Percentiles rank a stretch among this genome's conserved stretches.
Conservation (phyloP, 92 coral and sea anemone species). For the Zoanthus gigantus region DNA sequence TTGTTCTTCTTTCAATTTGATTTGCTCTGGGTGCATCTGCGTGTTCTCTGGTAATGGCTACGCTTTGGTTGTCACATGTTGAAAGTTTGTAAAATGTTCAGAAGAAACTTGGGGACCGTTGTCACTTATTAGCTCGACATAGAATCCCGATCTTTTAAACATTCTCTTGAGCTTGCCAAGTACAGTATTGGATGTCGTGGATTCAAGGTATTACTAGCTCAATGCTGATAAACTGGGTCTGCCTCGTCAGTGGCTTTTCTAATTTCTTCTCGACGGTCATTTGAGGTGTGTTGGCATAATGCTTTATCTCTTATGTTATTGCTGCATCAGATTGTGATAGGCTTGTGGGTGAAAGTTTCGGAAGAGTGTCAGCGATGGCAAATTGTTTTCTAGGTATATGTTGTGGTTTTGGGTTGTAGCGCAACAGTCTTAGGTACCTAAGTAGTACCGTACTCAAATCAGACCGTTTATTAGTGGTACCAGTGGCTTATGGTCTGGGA, state of each 20-base stretch:
- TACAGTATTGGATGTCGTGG: slow-evolving; percentile 41
- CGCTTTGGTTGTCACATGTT: slow-evolving; percentile 64
- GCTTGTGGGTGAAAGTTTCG: slow-evolving; percentile 46
- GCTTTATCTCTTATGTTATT: neutral
- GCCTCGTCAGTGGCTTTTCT: neutral
- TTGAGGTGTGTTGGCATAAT: neutral
- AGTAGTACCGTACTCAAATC: slow-evolving; percentile 55
- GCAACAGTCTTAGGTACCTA: slow-evolving; percentile 69
- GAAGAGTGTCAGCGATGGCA: slow-evolving; percentile 62
- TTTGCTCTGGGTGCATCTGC: slow-evolving; percentile 50
- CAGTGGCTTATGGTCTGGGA: slow-evolving; percentile 54
- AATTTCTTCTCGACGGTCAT: neutral
- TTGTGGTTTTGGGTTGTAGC: slow-evolving; percentile 56
- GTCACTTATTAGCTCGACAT: slow-evolving; percentile 48
- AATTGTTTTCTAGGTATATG: slow-evolving; percentile 67
- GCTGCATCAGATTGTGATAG: neutral
- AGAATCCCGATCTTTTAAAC: slow-evolving; percentile 68
- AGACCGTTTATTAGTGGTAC: slow-evolving; percentile 67
- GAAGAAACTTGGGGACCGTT: slow-evolving; percentile 20
- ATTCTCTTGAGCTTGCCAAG: slow-evolving; percentile 58
- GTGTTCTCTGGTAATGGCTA: slow-evolving; percentile 52
- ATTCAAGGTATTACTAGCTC: slow-evolving; percentile 33
- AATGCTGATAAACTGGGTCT: neutral
- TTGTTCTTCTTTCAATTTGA: no score
- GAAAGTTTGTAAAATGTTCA: slow-evolving; percentile 46